These are phyloP conservation scores for Raja brachyura DNA, from an alignment of 2,113 vertebrate species.

Conservation along the genomic window DNA sequence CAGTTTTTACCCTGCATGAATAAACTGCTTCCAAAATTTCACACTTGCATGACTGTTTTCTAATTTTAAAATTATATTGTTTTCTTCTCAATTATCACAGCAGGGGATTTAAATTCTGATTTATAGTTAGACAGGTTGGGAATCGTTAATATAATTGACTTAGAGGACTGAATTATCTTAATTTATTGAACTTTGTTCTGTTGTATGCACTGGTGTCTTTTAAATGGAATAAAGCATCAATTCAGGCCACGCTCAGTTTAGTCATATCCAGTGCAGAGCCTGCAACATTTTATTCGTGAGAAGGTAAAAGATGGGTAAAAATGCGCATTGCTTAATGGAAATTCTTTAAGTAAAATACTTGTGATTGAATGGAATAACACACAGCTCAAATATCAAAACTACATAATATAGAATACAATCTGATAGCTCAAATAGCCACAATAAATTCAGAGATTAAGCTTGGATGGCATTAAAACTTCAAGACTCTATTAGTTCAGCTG, in stretches of 20 bases:
- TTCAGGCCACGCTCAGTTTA: background rate
- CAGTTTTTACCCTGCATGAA: background rate
- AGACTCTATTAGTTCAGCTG: too few species aligned
- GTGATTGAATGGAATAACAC: too few species aligned
- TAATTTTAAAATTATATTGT: background rate
- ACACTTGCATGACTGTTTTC: background rate
- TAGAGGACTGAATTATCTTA: background rate
- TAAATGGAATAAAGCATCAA: background rate
- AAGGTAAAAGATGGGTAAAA: too few species aligned
- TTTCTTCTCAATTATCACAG: background rate
- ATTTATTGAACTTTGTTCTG: background rate
- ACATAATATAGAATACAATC: too few species aligned
- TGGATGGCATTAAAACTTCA: too few species aligned
- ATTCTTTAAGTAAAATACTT: too few species aligned
- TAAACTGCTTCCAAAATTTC: background rate
- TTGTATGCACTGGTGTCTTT: background rate
- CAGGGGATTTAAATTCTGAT: background rate
- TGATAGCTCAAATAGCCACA: too few species aligned
- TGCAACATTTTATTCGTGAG: background rate
- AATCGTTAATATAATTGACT: background rate
- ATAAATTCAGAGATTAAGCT: too few species aligned
- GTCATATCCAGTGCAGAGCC: background rate
- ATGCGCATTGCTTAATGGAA: too few species aligned
- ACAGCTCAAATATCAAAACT: too few species aligned
- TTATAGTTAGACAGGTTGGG: background rate